phyloP scores from a whole-genome alignment of 2,113 vertebrate species.

The Amazona guildingii region DNA sequence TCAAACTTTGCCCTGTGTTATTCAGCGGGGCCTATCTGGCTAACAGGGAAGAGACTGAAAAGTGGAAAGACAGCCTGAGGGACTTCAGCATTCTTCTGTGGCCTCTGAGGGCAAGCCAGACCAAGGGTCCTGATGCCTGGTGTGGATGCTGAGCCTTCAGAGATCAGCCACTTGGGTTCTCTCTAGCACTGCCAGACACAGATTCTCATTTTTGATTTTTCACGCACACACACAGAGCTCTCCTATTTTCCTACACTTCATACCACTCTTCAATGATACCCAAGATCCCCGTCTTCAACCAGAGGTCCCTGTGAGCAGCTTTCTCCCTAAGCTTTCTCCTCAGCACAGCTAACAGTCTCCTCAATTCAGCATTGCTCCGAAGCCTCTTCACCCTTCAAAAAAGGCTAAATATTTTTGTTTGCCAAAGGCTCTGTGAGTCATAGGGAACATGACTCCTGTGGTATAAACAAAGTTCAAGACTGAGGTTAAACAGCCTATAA shows the following conservation, averaged over 20 bases:
- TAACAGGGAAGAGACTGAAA: not conserved
- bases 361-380: not conserved
- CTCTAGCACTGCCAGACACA: not conserved
- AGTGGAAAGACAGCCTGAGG: not conserved
- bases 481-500: constrained; percentile 34
- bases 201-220: not conserved
- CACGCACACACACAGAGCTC: not conserved
- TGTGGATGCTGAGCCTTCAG: not conserved
- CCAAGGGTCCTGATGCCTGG: not conserved
- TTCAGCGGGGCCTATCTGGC: not conserved
- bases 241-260: not conserved
- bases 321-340: not conserved
- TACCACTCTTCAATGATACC: not conserved
- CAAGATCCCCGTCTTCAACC: not conserved
- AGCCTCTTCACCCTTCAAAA: not conserved
- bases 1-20: not conserved
- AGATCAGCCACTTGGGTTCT: not conserved
- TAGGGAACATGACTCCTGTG: constrained; percentile 29
- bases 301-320: not conserved
- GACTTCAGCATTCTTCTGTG: not conserved
- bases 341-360: not conserved
- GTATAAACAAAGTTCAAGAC: constrained; percentile 46
- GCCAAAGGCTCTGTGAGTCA: constrained; percentile 35
- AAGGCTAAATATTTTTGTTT: constrained; percentile 9
- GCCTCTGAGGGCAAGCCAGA: not conserved